Percentiles rank a stretch among this genome's conserved stretches.
These are phyloP conservation scores for Orchesella cincta DNA, from an alignment of 1,140 invertebrate genomes.

Conservation along the genomic window DNA sequence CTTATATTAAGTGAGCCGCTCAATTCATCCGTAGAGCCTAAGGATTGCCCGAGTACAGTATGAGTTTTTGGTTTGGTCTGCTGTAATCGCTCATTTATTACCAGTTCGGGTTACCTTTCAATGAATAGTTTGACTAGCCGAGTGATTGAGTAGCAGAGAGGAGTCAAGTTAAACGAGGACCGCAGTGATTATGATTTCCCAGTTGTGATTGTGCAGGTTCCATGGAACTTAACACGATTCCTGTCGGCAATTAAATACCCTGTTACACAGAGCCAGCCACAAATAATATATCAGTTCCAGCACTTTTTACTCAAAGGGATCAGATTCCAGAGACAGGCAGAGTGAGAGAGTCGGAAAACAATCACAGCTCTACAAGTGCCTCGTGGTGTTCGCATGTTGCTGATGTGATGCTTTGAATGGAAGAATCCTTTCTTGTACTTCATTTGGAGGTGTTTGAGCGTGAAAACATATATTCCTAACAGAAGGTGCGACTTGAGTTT, in stretches of 20 bases:
- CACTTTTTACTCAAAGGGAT: neutral
- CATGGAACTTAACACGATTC: neutral
- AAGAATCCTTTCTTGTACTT: no score
- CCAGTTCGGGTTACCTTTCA: slow-evolving; percentile 2
- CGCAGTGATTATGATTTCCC: neutral
- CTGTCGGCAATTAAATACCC: slow-evolving; percentile 19
- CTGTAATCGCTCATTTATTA: slow-evolving; percentile 20
- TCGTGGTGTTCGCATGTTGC: neutral
- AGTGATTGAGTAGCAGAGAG: slow-evolving; percentile 19
- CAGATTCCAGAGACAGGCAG: no score
- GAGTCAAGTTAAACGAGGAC: slow-evolving; percentile 6
- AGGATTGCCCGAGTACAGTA: neutral
- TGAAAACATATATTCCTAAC: no score
- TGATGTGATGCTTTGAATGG: no score
- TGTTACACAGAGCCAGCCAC: neutral
- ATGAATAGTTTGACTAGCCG: neutral
- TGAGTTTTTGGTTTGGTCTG: neutral
- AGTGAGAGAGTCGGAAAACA: no score
- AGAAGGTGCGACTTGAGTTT: no score
- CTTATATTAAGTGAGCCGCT: neutral
- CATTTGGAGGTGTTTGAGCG: no score
- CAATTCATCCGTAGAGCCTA: neutral
- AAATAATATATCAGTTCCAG: neutral
- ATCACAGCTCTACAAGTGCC: neutral
- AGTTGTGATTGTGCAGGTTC: neutral